These are phyloP conservation scores for Drosophila oshimai DNA, from an alignment of 1,140 invertebrate genomes.

Conservation along the genomic window DNA sequence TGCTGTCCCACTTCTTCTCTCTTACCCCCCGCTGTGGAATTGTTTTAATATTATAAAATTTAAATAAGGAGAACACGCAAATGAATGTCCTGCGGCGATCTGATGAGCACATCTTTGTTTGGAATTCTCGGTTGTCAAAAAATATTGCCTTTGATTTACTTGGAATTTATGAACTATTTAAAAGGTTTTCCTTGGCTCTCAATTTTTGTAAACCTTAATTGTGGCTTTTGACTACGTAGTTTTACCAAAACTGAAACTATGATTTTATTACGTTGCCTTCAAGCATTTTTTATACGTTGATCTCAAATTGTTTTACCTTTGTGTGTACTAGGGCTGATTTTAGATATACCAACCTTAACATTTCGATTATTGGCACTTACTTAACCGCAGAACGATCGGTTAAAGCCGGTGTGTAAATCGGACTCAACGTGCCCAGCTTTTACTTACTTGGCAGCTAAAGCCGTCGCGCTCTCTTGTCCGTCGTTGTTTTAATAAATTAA, in stretches of 20 bases:
- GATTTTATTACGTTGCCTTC: not conserved
- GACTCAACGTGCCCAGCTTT: not conserved
- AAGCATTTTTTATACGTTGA: not conserved
- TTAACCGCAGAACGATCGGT: not conserved
- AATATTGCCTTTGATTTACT: not conserved
- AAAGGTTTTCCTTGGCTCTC: not conserved
- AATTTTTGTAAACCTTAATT: too few species aligned
- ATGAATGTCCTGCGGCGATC: constrained; percentile 27
- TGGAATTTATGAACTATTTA: not conserved
- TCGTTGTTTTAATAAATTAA: constrained; percentile 81
- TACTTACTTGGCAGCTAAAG: not conserved
- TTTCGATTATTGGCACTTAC: not conserved
- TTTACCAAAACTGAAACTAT: too few species aligned
- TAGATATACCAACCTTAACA: too few species aligned
- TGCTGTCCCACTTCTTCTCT: constrained; percentile 9
- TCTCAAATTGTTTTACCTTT: too few species aligned
- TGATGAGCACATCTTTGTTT: constrained; percentile 1
- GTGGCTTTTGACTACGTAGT: too few species aligned
- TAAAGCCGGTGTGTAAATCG: not conserved
- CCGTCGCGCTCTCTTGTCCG: constrained; percentile 21
- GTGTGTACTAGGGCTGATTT: too few species aligned
- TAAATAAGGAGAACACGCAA: not conserved
- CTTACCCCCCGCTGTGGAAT: constrained; percentile 30
- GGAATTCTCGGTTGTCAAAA: not conserved
- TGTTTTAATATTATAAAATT: constrained; percentile 40